Evolutionary conservation across 2,113 vertebrate species (phyloP), one percentile per base, ranked within the genome.

Genomic region (Solea solea): DNA sequence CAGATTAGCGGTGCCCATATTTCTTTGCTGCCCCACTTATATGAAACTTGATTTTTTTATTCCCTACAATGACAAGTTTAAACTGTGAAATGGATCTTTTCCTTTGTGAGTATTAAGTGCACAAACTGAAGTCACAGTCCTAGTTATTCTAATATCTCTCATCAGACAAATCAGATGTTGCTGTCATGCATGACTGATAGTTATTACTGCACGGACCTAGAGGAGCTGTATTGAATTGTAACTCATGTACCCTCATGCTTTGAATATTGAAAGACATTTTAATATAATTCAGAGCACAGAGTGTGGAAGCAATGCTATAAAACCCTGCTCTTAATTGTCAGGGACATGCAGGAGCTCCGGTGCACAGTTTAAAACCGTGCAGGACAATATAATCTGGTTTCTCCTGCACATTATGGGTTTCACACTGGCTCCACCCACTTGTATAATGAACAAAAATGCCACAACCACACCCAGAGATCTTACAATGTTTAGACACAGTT

Each of bases 371-470:
- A 79, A 46, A 52, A 69, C 42, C 8, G 21, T 1, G 48, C 16
- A 16, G 46, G 25, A 69, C 69, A 68, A 55, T 60, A 44, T 5
- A 8, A 4, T 2, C 54, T 64, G 15, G 9, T 13, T 58, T 72
- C 57, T 75, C 16, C 46, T 72, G 49, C 14, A 40, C 3, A 69
- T 72, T 40, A 65, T 48, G 9, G 51, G 44, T 7, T 34, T 63
- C 55, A 44, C 15, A 34, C 12, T 49, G 14, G 15, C 56, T 53
- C 9, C 11, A 40, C 41, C 50, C 42, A 39, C 54, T 50, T 72
- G 58, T 53, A 40, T 46, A 8, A 52, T 57, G 27, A 11, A 27
- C 40, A 62, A 57, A 45, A 76, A 55, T 63, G 63, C 49, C 66
- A 59, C 34, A 67, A 67, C 49, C 66, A 59, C 34, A 67, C 45